Percentiles rank a stretch among this genome's conserved stretches.
phyloP scores from a whole-genome alignment of 2,797 vertebrate species.

The Darevskia nairensis region DNA sequence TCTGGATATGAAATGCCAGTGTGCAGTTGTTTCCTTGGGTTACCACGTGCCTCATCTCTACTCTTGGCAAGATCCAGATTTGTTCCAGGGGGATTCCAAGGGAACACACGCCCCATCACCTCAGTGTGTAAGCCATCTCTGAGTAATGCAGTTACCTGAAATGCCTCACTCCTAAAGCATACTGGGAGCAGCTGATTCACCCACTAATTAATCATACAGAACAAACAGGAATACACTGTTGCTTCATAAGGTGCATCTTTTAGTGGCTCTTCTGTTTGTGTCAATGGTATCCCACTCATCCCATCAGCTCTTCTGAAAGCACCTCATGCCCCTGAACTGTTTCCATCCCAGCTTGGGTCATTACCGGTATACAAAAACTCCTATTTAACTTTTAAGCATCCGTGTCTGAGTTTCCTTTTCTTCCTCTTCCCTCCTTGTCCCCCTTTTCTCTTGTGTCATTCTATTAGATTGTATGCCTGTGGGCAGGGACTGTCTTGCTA shows the following conservation, averaged over 20 bases:
- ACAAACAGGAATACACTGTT: slow-evolving; percentile 41
- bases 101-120: neutral
- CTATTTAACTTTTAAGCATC: too few relatives aligned
- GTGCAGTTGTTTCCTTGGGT: neutral
- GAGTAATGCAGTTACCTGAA: slow-evolving; percentile 45
- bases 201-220: slow-evolving; percentile 44
- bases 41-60: slow-evolving; percentile 14
- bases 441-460: neutral
- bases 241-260: slow-evolving; percentile 47
- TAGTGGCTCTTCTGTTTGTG: slow-evolving; percentile 10
- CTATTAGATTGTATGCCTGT: neutral
- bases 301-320: too few relatives aligned
- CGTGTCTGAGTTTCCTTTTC: neutral
- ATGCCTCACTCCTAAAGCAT: slow-evolving; percentile 31
- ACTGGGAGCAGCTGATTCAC: slow-evolving; percentile 37
- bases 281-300: slow-evolving; percentile 9
- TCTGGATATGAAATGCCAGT: neutral
- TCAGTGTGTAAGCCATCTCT: neutral
- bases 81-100: neutral
- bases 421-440: neutral
- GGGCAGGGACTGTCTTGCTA: too few relatives aligned
- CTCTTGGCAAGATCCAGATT: neutral
- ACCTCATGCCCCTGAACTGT: too few relatives aligned
- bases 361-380: too few relatives aligned
- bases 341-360: too few relatives aligned